Percentiles rank a stretch among this genome's conserved stretches.
Evolutionary conservation across 2,888 invertebrate species (phyloP).

Genomic region (Leucophenga montana): DNA sequence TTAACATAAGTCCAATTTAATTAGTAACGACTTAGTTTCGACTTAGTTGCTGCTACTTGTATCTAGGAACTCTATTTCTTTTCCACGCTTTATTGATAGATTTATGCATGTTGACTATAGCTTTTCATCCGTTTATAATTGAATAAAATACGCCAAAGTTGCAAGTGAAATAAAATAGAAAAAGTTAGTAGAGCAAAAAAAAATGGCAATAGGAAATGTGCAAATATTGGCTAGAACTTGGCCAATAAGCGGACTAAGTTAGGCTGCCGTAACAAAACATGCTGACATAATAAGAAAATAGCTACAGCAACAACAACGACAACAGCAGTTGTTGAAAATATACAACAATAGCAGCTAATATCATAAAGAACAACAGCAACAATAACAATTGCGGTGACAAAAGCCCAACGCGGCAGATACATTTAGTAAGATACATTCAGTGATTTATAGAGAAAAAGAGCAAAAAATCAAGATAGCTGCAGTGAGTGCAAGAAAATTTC

Average conservation of each 20-base stretch:
- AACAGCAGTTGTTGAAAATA: neutral
- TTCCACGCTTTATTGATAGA: neutral
- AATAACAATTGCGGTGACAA: neutral
- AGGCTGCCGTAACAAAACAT: no score
- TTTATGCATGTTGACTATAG: neutral
- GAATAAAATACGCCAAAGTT: slow-evolving; percentile 56
- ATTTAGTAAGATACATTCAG: no score
- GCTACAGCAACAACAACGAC: slow-evolving; percentile 23
- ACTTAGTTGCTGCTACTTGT: neutral
- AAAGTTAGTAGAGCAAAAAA: slow-evolving; percentile 23
- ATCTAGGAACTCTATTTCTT: neutral
- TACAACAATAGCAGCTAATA: neutral
- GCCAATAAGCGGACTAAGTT: no score
- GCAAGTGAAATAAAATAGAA: slow-evolving; percentile 38
- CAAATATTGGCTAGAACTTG: slow-evolving; percentile 54
- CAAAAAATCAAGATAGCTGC: no score
- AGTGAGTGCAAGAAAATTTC: no score
- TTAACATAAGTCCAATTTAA: slow-evolving; percentile 59
- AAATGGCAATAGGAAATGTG: slow-evolving; percentile 34
- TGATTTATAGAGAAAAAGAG: no score
- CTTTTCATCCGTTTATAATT: slow-evolving; percentile 58
- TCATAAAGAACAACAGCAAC: neutral
- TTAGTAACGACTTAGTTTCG: slow-evolving; percentile 43
- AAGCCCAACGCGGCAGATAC: neutral
- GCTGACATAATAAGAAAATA: slow-evolving; percentile 21